These are phyloP conservation scores for Bovichtus diacanthus DNA, from an alignment of 2,797 vertebrate species.

Conservation along the genomic window DNA sequence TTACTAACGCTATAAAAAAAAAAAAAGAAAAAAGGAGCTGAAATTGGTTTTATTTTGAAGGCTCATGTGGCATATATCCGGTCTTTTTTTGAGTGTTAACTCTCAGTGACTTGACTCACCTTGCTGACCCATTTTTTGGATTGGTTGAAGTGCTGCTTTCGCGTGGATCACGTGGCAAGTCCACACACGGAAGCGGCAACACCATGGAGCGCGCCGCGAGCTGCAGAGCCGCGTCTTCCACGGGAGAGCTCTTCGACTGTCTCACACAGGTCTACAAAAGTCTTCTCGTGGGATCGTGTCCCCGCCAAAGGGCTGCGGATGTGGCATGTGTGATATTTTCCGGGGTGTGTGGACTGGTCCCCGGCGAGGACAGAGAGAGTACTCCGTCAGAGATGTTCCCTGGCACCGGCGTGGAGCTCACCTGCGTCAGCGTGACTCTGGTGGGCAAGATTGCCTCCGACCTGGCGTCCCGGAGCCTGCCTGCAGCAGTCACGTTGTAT, in stretches of 20 bases:
- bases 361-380: neutral
- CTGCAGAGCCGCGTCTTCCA: accelerated
- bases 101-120: neutral
- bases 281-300: constrained; percentile 69
- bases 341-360: constrained; percentile 24
- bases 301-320: constrained; percentile 65
- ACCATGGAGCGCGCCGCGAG: neutral
- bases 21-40: too few relatives aligned
- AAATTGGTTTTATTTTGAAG: constrained; percentile 5
- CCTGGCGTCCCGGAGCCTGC: constrained; percentile 54
- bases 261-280: constrained; percentile 80
- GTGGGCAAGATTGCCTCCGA: constrained; percentile 78
- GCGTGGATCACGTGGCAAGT: constrained; percentile 27
- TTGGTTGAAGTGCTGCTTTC: constrained; percentile 24
- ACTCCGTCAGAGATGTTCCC: too few relatives aligned
- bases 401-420: constrained; percentile 41
- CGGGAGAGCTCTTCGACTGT: neutral
- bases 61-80: neutral
- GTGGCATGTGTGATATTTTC: constrained; percentile 62
- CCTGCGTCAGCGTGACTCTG: constrained; percentile 85
- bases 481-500: constrained; percentile 9
- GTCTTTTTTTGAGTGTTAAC: neutral
- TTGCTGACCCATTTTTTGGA: neutral
- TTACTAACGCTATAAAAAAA: neutral
- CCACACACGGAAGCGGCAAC: neutral